phyloP scores from a whole-genome alignment of 2,888 invertebrate genomes.

The Amphipoea lucens region DNA sequence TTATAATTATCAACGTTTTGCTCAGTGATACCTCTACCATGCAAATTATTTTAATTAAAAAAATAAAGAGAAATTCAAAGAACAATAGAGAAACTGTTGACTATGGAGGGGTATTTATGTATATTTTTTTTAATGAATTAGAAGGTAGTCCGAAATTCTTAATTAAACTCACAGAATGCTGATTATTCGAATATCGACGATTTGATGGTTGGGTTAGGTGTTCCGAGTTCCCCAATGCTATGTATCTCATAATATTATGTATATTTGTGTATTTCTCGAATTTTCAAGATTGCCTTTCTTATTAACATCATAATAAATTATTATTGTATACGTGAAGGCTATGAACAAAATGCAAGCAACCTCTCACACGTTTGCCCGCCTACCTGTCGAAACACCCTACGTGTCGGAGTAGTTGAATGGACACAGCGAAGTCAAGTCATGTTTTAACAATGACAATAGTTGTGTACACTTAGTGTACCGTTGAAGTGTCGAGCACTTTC shows the following conservation, averaged over 20 bases:
- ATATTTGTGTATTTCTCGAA: not conserved
- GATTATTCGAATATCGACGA: not conserved
- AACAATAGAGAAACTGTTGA: conserved; percentile 9
- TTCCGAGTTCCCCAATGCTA: not conserved
- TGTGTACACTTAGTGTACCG: too few species aligned
- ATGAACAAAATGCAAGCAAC: conserved; percentile 27
- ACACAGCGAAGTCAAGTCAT: too few species aligned
- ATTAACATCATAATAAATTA: not conserved
- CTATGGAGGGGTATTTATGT: not conserved
- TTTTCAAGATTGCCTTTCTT: not conserved
- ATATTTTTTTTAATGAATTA: not conserved
- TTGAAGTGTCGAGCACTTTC: too few species aligned
- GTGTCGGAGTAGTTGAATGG: too few species aligned
- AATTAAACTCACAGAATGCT: not conserved
- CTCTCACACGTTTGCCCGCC: too few species aligned
- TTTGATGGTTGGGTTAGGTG: not conserved
- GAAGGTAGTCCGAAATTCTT: not conserved
- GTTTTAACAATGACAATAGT: too few species aligned
- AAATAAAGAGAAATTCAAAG: conserved; percentile 17
- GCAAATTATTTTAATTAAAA: conserved; percentile 23
- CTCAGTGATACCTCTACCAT: conserved; percentile 52
- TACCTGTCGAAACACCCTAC: too few species aligned
- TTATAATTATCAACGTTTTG: conserved; percentile 31
- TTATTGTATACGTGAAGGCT: conserved; percentile 19
- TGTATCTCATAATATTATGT: not conserved